These are phyloP conservation scores for Calosoma granatense DNA, from an alignment of 1,140 invertebrate species.

Conservation along the genomic window DNA sequence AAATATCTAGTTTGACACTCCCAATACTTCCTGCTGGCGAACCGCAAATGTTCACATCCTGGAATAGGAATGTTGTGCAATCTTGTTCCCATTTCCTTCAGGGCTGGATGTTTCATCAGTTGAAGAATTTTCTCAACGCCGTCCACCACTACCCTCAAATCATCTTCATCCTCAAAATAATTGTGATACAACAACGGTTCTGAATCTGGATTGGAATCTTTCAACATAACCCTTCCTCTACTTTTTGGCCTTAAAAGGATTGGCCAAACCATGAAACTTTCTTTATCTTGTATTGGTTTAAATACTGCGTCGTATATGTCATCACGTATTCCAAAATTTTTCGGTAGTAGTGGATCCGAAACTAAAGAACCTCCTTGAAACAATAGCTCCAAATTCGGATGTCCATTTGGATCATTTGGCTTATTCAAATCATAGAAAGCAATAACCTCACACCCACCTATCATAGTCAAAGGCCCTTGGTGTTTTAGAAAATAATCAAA, in stretches of 20 bases:
- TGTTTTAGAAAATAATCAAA: conserved; percentile 40
- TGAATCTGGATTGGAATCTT: conserved; percentile 54
- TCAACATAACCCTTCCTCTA: conserved; percentile 53
- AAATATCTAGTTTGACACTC: conserved; percentile 56
- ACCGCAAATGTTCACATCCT: conserved; percentile 48
- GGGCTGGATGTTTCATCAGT: conserved; percentile 29
- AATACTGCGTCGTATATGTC: conserved; percentile 33
- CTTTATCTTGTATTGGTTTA: conserved; percentile 27
- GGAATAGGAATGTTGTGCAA: conserved; percentile 50
- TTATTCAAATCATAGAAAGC: conserved; percentile 63
- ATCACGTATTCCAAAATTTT: conserved; percentile 33
- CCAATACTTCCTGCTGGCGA: conserved; percentile 56
- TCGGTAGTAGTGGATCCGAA: conserved; percentile 32
- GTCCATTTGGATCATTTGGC: conserved; percentile 47
- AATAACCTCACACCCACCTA: conserved; percentile 71
- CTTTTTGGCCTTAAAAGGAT: conserved; percentile 60
- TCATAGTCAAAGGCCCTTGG: conserved; percentile 59
- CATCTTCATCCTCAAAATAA: conserved; percentile 50
- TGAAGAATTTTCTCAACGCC: conserved; percentile 29
- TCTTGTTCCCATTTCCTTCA: conserved; percentile 33
- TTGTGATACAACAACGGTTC: conserved; percentile 80
- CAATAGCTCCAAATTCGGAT: conserved; percentile 66
- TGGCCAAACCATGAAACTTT: conserved; percentile 39
- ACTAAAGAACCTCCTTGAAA: conserved; percentile 40
- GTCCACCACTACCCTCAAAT: conserved; percentile 33